A percentile compares a stretch with the other conserved stretches of the same genome.
phyloP scores from a whole-genome alignment of 2,888 invertebrate genomes.

The Lochmaea crataegi region DNA sequence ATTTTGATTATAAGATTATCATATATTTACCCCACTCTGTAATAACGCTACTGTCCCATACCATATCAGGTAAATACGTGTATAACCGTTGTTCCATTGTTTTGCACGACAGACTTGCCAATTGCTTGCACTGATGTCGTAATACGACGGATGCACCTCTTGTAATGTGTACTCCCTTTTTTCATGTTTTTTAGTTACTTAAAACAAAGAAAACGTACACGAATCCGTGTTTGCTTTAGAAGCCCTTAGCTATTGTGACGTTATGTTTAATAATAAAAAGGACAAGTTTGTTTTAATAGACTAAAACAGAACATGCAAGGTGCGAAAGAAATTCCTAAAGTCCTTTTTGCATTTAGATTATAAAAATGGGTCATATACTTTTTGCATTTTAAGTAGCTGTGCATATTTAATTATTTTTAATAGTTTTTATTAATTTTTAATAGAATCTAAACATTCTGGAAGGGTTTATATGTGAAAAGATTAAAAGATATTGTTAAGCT shows the following conservation, averaged over 20 bases:
- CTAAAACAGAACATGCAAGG: not conserved
- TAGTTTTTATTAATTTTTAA: too few relatives aligned
- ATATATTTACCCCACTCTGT: not conserved
- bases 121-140: slow-evolving; percentile 30
- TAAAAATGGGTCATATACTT: too few relatives aligned
- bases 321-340: not conserved
- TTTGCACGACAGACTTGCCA: slow-evolving; percentile 38
- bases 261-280: not conserved
- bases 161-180: slow-evolving; percentile 21
- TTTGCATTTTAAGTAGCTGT: too few relatives aligned
- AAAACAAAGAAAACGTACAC: slow-evolving; percentile 22
- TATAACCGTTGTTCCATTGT: slow-evolving; percentile 37
- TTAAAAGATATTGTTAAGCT: too few relatives aligned
- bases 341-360: too few relatives aligned
- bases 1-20: too few relatives aligned
- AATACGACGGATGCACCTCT: slow-evolving; percentile 23
- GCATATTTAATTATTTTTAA: too few relatives aligned
- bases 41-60: not conserved
- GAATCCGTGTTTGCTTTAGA: slow-evolving; percentile 10
- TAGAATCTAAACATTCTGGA: too few relatives aligned
- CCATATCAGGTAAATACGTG: slow-evolving; percentile 24
- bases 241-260: slow-evolving; percentile 2
- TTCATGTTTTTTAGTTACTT: slow-evolving; percentile 19
- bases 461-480: too few relatives aligned
- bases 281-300: not conserved